Conservation (phyloP, 37 sponge, comb jelly and placozoan genomes). For the Beroe ovata region DNA sequence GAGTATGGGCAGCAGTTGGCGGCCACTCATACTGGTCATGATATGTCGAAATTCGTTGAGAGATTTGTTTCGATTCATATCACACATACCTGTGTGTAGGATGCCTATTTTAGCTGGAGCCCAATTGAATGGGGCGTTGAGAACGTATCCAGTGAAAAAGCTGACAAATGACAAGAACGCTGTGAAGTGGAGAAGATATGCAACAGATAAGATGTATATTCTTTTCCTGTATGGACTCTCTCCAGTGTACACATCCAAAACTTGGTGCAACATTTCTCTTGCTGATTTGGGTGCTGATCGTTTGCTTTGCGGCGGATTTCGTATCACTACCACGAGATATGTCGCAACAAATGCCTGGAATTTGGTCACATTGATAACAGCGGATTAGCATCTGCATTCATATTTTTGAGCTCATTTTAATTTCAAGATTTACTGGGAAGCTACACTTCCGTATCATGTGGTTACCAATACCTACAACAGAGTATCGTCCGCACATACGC, state of each 20-base stretch:
- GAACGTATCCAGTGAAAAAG: background rate
- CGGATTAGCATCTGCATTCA: no score
- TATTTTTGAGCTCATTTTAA: no score
- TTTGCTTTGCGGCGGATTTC: background rate
- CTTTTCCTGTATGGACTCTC: background rate
- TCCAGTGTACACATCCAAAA: background rate
- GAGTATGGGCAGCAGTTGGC: no score
- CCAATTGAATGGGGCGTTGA: conserved; percentile 24
- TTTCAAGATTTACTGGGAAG: no score
- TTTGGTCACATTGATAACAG: no score
- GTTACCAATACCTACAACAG: no score
- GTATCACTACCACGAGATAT: background rate
- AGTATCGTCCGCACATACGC: no score
- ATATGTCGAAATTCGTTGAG: no score
- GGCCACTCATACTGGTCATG: no score
- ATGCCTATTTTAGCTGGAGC: conserved; percentile 13
- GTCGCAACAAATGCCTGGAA: background rate
- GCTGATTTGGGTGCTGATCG: background rate
- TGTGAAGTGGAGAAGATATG: conserved; percentile 39
- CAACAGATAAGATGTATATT: conserved; percentile 10
- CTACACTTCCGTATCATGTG: no score
- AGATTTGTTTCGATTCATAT: background rate
- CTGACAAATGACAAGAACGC: conserved; percentile 4
- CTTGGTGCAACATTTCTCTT: background rate
- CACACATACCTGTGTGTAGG: background rate